Conservation (phyloP, 37 sponge, comb jelly and placozoan genomes). For the Tethya wilhelma region DNA sequence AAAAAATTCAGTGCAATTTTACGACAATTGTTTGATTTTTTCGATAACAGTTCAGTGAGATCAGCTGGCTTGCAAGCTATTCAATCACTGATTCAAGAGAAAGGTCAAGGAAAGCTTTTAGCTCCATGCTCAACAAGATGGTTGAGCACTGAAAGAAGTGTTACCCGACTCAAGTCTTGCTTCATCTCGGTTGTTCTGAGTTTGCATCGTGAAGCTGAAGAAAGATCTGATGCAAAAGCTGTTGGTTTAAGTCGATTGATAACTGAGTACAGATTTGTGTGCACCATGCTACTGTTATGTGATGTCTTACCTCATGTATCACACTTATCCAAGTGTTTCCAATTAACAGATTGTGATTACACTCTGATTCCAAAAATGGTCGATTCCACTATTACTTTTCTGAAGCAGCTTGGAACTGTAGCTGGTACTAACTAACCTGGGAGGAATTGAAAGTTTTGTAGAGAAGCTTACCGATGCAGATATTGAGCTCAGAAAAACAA, state of each 20-base stretch:
- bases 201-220: slow-evolving; percentile 21
- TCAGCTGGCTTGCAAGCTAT: slow-evolving; percentile 41
- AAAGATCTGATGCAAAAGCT: slow-evolving; percentile 25
- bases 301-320: slow-evolving; percentile 40
- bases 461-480: background rate
- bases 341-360: slow-evolving; percentile 22
- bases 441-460: background rate
- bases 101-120: slow-evolving; percentile 23
- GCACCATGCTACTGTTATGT: too few species aligned
- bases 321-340: slow-evolving; percentile 31
- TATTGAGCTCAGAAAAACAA: slow-evolving; percentile 5
- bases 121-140: slow-evolving; percentile 43
- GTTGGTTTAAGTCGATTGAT: slow-evolving; percentile 1
- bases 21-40: slow-evolving; percentile 41
- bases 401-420: background rate
- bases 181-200: slow-evolving; percentile 30
- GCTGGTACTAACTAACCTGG: background rate
- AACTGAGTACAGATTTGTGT: slow-evolving; percentile 23
- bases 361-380: slow-evolving; percentile 43
- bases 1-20: slow-evolving; percentile 43
- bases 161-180: background rate
- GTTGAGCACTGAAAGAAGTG: slow-evolving; percentile 32
- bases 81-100: slow-evolving; percentile 24
- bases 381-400: background rate
- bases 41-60: slow-evolving; percentile 45